phyloP scores from a whole-genome alignment of 2,888 invertebrate species.

The Dicyrtomina minuta region DNA sequence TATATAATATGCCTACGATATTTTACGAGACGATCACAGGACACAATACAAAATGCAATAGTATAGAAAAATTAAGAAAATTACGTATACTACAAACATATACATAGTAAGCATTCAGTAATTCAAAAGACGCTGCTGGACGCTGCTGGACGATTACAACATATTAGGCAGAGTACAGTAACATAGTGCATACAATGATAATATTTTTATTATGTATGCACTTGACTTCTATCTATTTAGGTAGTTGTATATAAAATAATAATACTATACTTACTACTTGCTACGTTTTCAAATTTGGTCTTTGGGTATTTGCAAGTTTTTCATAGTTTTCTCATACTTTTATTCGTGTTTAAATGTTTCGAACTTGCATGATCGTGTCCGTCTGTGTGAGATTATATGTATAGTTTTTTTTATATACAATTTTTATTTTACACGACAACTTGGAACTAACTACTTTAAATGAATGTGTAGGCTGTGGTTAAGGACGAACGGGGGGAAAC shows the following conservation, averaged over 20 bases:
- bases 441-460: not conserved
- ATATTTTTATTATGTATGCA: not conserved
- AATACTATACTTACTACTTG: too few species aligned
- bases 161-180: too few species aligned
- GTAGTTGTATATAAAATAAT: too few species aligned
- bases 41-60: not conserved
- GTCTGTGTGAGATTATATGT: not conserved
- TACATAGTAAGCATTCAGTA: too few species aligned
- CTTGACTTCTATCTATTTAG: too few species aligned
- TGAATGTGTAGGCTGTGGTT: constrained; percentile 13
- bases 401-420: constrained; percentile 2
- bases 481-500: constrained; percentile 15
- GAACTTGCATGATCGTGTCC: too few species aligned
- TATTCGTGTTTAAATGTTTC: constrained; percentile 2
- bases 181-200: not conserved
- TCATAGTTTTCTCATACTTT: not conserved
- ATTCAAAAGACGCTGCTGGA: too few species aligned
- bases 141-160: too few species aligned
- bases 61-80: too few species aligned
- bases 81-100: too few species aligned
- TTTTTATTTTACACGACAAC: not conserved
- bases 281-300: too few species aligned
- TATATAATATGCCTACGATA: not conserved
- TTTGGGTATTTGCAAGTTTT: too few species aligned
- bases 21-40: not conserved